These are phyloP conservation scores for Eupsittula cactorum DNA, from an alignment of 2,113 vertebrate species.

Conservation along the genomic window DNA sequence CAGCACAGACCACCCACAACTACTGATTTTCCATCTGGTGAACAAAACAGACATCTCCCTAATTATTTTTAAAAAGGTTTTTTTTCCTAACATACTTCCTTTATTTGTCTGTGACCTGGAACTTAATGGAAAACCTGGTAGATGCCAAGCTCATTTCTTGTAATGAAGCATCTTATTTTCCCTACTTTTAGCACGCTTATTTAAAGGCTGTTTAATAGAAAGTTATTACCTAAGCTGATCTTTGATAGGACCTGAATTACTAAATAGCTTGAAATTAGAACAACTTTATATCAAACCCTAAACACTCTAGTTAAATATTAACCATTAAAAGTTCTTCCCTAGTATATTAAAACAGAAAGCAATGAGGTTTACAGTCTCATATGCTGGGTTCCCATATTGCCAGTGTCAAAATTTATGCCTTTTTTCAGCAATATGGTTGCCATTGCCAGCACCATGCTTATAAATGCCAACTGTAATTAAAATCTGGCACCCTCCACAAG, in stretches of 20 bases:
- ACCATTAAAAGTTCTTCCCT: slow-evolving; percentile 56
- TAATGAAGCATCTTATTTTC: slow-evolving; percentile 81
- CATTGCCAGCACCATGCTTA: slow-evolving; percentile 80
- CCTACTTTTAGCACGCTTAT: slow-evolving; percentile 69
- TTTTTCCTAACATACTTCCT: slow-evolving; percentile 81
- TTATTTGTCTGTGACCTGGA: slow-evolving; percentile 85
- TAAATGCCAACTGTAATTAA: slow-evolving; percentile 87
- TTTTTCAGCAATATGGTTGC: slow-evolving; percentile 80
- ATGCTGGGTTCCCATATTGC: slow-evolving; percentile 81
- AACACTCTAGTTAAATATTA: slow-evolving; percentile 71
- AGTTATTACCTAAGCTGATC: slow-evolving; percentile 65
- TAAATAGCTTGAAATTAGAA: slow-evolving; percentile 65
- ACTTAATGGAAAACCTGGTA: slow-evolving; percentile 81
- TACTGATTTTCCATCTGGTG: slow-evolving; percentile 84
- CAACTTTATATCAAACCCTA: slow-evolving; percentile 61
- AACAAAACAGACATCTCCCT: slow-evolving; percentile 86
- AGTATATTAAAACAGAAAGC: slow-evolving; percentile 73
- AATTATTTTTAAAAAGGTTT: slow-evolving; percentile 86
- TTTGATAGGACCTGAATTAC: slow-evolving; percentile 68
- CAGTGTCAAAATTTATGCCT: slow-evolving; percentile 84
- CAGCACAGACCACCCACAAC: slow-evolving; percentile 84
- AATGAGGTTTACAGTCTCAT: slow-evolving; percentile 74
- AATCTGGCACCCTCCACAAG: slow-evolving; percentile 81
- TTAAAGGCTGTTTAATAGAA: slow-evolving; percentile 72
- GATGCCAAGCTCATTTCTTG: slow-evolving; percentile 81